Evolutionary conservation across 2,797 vertebrate genomes (phyloP), one percentile per base, ranked within the genome.

Genomic region (Enteromius mattozi): DNA sequence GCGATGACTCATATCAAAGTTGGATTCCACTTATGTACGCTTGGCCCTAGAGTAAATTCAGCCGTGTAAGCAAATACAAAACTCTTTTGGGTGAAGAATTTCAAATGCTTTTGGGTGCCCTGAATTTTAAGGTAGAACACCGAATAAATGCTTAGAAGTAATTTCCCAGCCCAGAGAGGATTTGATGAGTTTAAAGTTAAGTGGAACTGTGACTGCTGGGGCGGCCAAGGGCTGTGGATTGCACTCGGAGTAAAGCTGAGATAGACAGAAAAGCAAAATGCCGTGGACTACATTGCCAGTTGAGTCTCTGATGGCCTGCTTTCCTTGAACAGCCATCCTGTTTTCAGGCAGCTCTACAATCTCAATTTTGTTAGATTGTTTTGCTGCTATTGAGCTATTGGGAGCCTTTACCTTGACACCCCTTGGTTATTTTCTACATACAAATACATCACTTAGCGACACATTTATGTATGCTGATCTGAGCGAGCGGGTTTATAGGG

Each of bases 51-150:
- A 86, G 47, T 4, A 81, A 88, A 78, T 87, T 86, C 83, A 85
- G 59, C 78, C 4, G 7, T 78, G 84, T 84, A 89, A 87, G 87
- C 80, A 78, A 84, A 75, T 81, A 59, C 49, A 81, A 86, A 86
- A 80, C 27, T 81, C 56, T 78, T 21, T 27, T 45, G 40, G 75
- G 74, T 69, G 5, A 82, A 72, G 77, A 89, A 78, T 89, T 88
- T 81, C 24, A 87, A 45, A 86, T 86, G 81, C 87, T 4, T 76
- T 85, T 80, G 27, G 71, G 83, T 88, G 82, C 71, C 17, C 77
- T 83, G 82, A 79, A 76, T 79, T 86, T 77, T 47, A 85, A 87
- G 82, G 80, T 86, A 81, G 80, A 89, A 78, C 83, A 86, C 83
- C 66, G 17, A 83, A 65, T 74, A 89, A 87, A 86, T 74, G 86